phyloP scores from a whole-genome alignment of 1,140 invertebrate species.

The Saccostrea echinata region DNA sequence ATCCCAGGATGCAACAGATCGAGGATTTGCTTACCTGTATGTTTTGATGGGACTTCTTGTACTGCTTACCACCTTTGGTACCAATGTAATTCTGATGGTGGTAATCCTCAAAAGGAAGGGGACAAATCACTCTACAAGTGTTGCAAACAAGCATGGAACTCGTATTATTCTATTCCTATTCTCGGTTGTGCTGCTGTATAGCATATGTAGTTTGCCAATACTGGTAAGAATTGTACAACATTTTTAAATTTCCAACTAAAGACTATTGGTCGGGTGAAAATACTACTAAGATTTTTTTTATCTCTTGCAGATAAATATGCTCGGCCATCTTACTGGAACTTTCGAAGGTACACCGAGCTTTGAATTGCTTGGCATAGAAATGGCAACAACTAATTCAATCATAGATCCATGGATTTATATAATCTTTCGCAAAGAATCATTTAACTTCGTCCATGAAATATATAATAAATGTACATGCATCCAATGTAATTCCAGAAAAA shows the following conservation, averaged over 20 bases:
- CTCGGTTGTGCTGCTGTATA: background rate
- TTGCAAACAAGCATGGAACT: background rate
- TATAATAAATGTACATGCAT: background rate
- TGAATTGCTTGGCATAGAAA: background rate
- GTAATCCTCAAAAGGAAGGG: background rate
- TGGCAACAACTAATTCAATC: slow-evolving; percentile 2
- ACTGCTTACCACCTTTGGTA: background rate
- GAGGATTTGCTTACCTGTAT: slow-evolving; percentile 71
- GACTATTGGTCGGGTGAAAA: too few species aligned
- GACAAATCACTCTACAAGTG: background rate
- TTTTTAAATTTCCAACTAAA: too few species aligned
- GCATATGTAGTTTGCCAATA: background rate
- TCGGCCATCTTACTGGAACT: background rate
- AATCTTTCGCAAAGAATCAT: background rate
- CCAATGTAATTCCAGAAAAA: too few species aligned
- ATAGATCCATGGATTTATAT: slow-evolving; percentile 43
- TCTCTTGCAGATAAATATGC: background rate
- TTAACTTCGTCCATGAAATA: background rate
- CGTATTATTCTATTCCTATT: background rate
- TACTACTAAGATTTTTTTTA: background rate
- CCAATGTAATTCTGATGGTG: background rate
- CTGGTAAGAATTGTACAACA: background rate
- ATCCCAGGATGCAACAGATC: slow-evolving; percentile 50
- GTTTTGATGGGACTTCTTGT: slow-evolving; percentile 65
- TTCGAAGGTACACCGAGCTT: background rate